phyloP scores from a whole-genome alignment of 64 coral and sea anemone species.

The Hydrozoanthus tunicans region DNA sequence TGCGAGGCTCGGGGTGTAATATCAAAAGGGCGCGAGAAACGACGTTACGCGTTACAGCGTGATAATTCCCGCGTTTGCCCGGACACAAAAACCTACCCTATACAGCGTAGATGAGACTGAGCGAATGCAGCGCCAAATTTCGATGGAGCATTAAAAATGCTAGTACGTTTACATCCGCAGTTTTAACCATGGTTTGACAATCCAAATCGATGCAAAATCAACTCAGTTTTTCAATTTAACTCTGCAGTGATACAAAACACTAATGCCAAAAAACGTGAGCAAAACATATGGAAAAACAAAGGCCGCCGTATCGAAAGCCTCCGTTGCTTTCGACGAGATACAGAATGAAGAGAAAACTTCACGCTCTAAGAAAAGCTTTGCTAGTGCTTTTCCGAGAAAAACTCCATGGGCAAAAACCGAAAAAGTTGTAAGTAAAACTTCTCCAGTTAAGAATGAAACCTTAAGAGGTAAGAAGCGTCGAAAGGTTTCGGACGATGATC shows the following conservation, averaged over 20 bases:
- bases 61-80: background rate
- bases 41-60: too few relatives aligned
- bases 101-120: background rate
- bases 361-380: slow-evolving; percentile 35
- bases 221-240: background rate
- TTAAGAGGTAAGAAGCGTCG: slow-evolving; percentile 55
- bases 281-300: slow-evolving; percentile 84
- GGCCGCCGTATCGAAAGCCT: slow-evolving; percentile 58
- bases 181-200: background rate
- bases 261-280: slow-evolving; percentile 85
- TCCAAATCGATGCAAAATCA: background rate
- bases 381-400: slow-evolving; percentile 64
- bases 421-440: slow-evolving; percentile 61
- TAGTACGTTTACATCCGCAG: slow-evolving; percentile 5
- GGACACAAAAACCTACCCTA: slow-evolving; percentile 21
- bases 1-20: too few relatives aligned
- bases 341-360: slow-evolving; percentile 63
- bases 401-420: slow-evolving; percentile 83
- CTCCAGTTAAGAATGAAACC: slow-evolving; percentile 38
- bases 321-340: slow-evolving; percentile 79
- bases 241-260: slow-evolving; percentile 30
- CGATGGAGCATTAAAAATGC: background rate
- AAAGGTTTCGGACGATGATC: slow-evolving; percentile 76
- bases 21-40: too few relatives aligned
- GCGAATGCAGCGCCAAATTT: slow-evolving; percentile 46